phyloP scores from a whole-genome alignment of 2,888 invertebrate species.

The Drosophila histrio region DNA sequence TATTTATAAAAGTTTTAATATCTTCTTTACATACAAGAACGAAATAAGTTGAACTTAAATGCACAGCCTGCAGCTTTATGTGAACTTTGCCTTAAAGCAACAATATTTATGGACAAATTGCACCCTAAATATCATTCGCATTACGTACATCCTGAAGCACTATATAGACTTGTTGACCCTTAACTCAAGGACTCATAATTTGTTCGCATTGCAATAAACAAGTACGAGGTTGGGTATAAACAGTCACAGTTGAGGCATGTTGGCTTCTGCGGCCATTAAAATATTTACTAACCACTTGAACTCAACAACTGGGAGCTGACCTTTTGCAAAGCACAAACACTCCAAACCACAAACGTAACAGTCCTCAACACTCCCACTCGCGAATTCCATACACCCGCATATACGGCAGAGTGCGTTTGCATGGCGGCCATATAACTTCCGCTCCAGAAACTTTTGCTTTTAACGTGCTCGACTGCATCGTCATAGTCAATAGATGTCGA shows the following conservation, averaged over 20 bases:
- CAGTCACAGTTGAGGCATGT: conserved; percentile 16
- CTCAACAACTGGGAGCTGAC: conserved; percentile 52
- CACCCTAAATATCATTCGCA: neutral
- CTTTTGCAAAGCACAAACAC: conserved; percentile 50
- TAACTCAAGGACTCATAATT: conserved; percentile 33
- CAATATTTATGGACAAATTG: neutral
- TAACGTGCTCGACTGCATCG: conserved; percentile 57
- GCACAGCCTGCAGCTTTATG: neutral
- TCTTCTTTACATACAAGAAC: too few species aligned
- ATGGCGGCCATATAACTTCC: conserved; percentile 67
- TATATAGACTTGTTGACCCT: conserved; percentile 18
- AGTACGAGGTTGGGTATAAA: neutral
- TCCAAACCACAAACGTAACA: conserved; percentile 31
- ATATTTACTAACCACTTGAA: conserved; percentile 62
- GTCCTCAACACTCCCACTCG: neutral
- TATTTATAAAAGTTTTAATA: too few species aligned
- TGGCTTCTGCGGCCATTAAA: conserved; percentile 50
- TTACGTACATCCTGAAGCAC: neutral
- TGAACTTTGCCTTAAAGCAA: neutral
- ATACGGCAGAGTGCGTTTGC: conserved; percentile 43
- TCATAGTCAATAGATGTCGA: conserved; percentile 18
- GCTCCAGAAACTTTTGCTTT: conserved; percentile 68
- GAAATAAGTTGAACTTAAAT: too few species aligned
- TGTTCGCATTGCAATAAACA: conserved; percentile 14
- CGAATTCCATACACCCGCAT: conserved; percentile 13